A percentile compares a stretch with the other conserved stretches of the same genome.
Evolutionary conservation across 2,888 invertebrate genomes (phyloP).

Genomic region (Prosapia bicincta): DNA sequence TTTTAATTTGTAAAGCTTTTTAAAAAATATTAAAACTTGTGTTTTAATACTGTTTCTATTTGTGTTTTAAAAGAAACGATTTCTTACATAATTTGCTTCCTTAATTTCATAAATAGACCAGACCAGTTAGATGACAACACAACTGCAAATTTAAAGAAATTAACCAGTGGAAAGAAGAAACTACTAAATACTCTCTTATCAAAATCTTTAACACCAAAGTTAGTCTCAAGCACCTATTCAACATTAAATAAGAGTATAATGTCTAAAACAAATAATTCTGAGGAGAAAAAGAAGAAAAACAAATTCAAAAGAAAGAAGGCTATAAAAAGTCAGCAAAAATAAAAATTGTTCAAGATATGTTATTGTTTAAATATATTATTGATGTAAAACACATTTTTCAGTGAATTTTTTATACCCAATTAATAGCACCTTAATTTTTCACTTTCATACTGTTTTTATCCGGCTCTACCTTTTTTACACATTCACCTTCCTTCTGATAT

Average conservation of each 20-base stretch:
- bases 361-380: too few species aligned
- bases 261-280: neutral
- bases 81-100: neutral
- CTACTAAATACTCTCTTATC: slow-evolving; percentile 2
- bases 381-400: too few species aligned
- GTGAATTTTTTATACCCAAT: too few species aligned
- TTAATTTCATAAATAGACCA: slow-evolving; percentile 7
- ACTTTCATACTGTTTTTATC: too few species aligned
- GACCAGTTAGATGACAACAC: slow-evolving; percentile 13
- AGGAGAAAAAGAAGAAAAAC: neutral
- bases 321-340: neutral
- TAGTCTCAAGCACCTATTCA: neutral
- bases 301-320: neutral
- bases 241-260: neutral
- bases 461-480: too few species aligned
- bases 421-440: too few species aligned
- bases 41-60: too few species aligned
- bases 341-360: too few species aligned
- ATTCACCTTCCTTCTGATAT: too few species aligned
- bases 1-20: too few species aligned
- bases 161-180: slow-evolving; percentile 8
- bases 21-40: too few species aligned
- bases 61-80: too few species aligned
- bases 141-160: slow-evolving; percentile 3
- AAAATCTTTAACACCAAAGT: neutral